These are phyloP conservation scores for Polylopha cassiicola DNA, from an alignment of 2,888 invertebrate species.

Conservation along the genomic window DNA sequence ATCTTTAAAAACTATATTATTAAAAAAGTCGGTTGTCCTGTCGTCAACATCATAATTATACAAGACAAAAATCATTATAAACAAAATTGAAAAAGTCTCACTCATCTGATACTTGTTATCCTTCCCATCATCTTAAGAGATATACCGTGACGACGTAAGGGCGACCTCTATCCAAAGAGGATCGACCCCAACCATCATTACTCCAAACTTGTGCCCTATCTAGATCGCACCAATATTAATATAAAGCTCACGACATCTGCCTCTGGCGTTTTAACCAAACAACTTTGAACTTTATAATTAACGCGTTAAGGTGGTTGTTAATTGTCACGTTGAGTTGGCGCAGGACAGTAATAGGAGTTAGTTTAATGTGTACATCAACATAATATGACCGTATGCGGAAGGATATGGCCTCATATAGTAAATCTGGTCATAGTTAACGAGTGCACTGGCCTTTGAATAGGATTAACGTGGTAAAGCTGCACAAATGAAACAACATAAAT, in stretches of 20 bases:
- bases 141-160: constrained; percentile 10
- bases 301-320: not conserved
- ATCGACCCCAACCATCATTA: constrained; percentile 13
- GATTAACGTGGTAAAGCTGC: no score
- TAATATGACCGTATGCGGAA: constrained; percentile 8
- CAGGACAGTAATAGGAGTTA: constrained; percentile 3
- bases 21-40: not conserved
- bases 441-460: no score
- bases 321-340: not conserved
- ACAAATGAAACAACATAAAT: no score
- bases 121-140: not conserved
- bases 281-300: not conserved
- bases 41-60: no score
- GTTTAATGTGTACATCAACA: constrained; percentile 15
- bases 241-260: constrained; percentile 5
- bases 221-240: constrained; percentile 19
- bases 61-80: no score
- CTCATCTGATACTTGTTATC: not conserved
- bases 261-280: not conserved
- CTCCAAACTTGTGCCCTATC: constrained; percentile 17
- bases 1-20: not conserved
- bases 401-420: constrained; percentile 10
- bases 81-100: no score
- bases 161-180: constrained; percentile 5
- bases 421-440: constrained; percentile 7